These are phyloP conservation scores for Dicycla oo DNA, from an alignment of 2,888 invertebrate genomes.

Conservation along the genomic window DNA sequence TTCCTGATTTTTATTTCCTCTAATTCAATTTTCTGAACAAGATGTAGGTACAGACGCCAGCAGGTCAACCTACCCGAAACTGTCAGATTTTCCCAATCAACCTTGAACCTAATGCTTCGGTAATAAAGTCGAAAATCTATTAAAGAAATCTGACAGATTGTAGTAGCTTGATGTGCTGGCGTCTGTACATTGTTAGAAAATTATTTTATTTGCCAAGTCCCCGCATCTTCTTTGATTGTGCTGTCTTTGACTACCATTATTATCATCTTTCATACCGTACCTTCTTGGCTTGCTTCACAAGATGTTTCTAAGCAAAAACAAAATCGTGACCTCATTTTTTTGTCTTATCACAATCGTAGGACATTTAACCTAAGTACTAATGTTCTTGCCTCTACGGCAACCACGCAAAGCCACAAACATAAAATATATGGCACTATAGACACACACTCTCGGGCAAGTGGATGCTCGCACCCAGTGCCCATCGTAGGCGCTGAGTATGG, in stretches of 20 bases:
- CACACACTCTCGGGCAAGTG: no score
- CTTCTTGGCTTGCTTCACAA: constrained; percentile 17
- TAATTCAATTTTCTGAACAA: neutral
- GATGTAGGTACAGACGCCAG: no score
- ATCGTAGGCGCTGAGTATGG: no score
- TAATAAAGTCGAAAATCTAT: no score
- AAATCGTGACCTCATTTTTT: constrained; percentile 39
- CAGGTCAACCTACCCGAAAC: no score
- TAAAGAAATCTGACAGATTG: no score
- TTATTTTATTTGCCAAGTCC: neutral
- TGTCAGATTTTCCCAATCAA: no score
- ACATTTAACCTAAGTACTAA: constrained; percentile 44
- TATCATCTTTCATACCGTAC: constrained; percentile 6
- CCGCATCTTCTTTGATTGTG: neutral
- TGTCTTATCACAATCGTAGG: constrained; percentile 13
- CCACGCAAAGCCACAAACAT: constrained; percentile 36
- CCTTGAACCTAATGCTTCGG: no score
- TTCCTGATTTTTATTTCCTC: neutral
- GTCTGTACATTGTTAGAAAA: neutral
- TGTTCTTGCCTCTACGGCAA: constrained; percentile 1
- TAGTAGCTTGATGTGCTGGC: no score
- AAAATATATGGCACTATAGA: constrained; percentile 20
- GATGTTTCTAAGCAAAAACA: constrained; percentile 20
- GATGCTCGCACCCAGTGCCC: no score
- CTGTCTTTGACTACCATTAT: neutral